Evolutionary conservation across 2,113 vertebrate species (phyloP).

Genomic region (Oncorhynchus tshawytscha): DNA sequence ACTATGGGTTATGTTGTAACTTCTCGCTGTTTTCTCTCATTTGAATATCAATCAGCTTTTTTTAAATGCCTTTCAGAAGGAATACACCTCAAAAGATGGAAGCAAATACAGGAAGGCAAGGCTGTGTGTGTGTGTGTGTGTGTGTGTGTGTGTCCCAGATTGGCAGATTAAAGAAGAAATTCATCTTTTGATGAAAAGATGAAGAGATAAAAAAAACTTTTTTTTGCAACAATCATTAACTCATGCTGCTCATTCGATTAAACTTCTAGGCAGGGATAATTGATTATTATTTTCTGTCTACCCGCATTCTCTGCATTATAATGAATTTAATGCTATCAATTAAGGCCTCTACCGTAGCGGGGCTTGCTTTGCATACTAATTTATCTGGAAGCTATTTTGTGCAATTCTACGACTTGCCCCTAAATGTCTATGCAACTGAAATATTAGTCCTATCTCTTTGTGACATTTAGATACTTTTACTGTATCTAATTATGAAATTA

Average conservation of each 20-base stretch:
- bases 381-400: constrained; percentile 17
- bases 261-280: constrained; percentile 14
- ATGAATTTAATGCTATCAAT: constrained; percentile 41
- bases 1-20: constrained; percentile 16
- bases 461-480: too few relatives aligned
- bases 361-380: constrained; percentile 36
- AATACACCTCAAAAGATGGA: not conserved
- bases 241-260: constrained; percentile 23
- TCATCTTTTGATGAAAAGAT: constrained; percentile 20
- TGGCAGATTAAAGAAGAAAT: constrained; percentile 5
- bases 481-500: too few relatives aligned
- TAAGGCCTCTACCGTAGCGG: not conserved
- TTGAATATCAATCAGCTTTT: constrained; percentile 18
- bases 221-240: constrained; percentile 3
- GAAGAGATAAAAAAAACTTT: constrained; percentile 9
- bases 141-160: constrained; percentile 15
- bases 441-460: too few relatives aligned
- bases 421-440: too few relatives aligned
- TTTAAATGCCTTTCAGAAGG: constrained; percentile 3
- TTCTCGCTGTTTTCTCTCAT: not conserved
- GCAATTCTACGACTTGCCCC: not conserved
- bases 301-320: constrained; percentile 38
- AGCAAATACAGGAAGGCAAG: too few relatives aligned
- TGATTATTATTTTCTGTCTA: constrained; percentile 27
- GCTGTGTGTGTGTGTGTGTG: not conserved